Conservation (phyloP, 1,140 invertebrate species). For the Teleopsis dalmanni region DNA sequence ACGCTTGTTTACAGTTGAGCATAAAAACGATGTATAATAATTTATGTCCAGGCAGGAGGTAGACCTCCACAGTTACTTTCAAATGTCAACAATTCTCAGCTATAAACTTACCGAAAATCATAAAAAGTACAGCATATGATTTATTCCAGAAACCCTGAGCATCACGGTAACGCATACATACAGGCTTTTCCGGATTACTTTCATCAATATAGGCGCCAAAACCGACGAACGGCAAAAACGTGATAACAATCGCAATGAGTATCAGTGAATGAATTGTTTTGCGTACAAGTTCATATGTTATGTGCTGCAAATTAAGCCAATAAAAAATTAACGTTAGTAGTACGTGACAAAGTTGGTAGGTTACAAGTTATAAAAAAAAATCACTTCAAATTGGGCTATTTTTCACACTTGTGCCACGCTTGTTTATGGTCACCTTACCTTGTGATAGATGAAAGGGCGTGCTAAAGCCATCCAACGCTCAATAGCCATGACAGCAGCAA, state of each 20-base stretch:
- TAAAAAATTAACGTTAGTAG: background rate
- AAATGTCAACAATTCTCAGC: no score
- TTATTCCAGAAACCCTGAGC: constrained; percentile 57
- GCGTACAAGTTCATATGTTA: constrained; percentile 69
- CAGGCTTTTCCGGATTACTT: constrained; percentile 21
- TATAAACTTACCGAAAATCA: constrained; percentile 61
- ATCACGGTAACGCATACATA: constrained; percentile 63
- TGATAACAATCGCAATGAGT: constrained; percentile 59
- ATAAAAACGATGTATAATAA: background rate
- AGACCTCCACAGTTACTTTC: no score
- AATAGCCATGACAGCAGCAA: constrained; percentile 77
- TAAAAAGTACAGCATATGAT: constrained; percentile 70
- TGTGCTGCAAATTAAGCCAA: constrained; percentile 53
- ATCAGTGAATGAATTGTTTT: constrained; percentile 63
- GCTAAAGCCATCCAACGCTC: constrained; percentile 79
- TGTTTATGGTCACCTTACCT: constrained; percentile 50
- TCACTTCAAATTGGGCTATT: background rate
- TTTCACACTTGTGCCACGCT: background rate
- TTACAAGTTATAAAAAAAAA: background rate
- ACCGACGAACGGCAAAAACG: constrained; percentile 67
- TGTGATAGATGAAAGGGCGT: constrained; percentile 80
- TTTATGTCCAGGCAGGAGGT: background rate
- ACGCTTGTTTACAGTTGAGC: no score
- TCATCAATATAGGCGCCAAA: constrained; percentile 69
- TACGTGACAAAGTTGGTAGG: background rate